Conservation (phyloP, 2,797 vertebrate species). For the Bovichtus diacanthus region DNA sequence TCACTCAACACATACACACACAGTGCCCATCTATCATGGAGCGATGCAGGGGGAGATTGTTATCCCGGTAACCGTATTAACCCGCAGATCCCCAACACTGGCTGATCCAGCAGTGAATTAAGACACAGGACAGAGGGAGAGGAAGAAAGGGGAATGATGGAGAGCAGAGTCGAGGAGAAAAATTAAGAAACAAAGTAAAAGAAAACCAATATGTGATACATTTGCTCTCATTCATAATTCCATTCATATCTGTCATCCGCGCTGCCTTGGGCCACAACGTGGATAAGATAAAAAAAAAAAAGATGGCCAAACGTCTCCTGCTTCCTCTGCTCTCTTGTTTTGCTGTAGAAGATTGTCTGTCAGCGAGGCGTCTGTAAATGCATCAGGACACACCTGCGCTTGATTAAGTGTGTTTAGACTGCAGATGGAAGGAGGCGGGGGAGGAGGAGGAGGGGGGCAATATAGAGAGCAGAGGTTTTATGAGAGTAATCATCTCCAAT, state of each 20-base stretch:
- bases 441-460: slow-evolving; percentile 58
- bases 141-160: slow-evolving; percentile 29
- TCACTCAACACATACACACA: slow-evolving; percentile 68
- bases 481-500: slow-evolving; percentile 85
- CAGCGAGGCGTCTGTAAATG: slow-evolving; percentile 68
- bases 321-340: slow-evolving; percentile 31
- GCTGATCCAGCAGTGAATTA: slow-evolving; percentile 75
- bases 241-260: slow-evolving; percentile 55
- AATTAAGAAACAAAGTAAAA: slow-evolving; percentile 57
- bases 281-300: slow-evolving; percentile 46
- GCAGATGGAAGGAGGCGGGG: slow-evolving; percentile 69
- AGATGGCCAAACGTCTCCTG: slow-evolving; percentile 28
- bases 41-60: slow-evolving; percentile 81
- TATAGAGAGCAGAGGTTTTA: slow-evolving; percentile 85
- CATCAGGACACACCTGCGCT: slow-evolving; percentile 77
- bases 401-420: slow-evolving; percentile 84
- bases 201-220: slow-evolving; percentile 57
- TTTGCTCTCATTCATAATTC: slow-evolving; percentile 59
- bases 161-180: slow-evolving; percentile 21
- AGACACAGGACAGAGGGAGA: slow-evolving; percentile 55
- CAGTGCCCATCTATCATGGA: slow-evolving; percentile 82
- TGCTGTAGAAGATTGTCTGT: slow-evolving; percentile 47
- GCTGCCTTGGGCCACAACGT: not conserved
- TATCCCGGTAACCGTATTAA: slow-evolving; percentile 85
- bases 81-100: slow-evolving; percentile 79